phyloP scores from a whole-genome alignment of 2,797 vertebrate genomes.

The Sandelia bainsii region DNA sequence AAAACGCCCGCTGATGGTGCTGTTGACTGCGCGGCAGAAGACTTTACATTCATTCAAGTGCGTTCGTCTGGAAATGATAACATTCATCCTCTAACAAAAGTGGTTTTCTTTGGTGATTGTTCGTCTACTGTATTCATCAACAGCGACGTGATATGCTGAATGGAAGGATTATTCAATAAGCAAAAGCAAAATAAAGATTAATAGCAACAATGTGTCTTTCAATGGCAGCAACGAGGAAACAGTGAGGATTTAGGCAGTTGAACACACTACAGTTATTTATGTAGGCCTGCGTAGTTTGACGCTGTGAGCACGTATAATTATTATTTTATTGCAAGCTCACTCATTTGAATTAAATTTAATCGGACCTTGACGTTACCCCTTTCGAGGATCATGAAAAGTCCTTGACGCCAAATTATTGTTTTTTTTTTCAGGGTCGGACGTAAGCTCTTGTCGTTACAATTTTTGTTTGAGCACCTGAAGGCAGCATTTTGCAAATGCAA shows the following conservation, averaged over 20 bases:
- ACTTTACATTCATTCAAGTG: constrained; percentile 42
- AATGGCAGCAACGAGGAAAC: neutral
- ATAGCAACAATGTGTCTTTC: constrained; percentile 3
- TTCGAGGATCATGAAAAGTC: constrained; percentile 38
- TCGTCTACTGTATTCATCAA: constrained; percentile 23
- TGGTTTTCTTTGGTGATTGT: constrained; percentile 31
- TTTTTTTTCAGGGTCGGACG: neutral
- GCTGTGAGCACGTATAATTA: neutral
- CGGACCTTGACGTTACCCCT: constrained; percentile 18
- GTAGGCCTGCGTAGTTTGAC: neutral
- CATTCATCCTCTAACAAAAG: constrained; percentile 50
- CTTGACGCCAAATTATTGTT: neutral
- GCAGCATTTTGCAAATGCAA: constrained; percentile 31
- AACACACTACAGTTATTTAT: neutral
- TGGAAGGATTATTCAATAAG: constrained; percentile 13
- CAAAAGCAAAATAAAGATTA: constrained; percentile 7
- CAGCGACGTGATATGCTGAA: constrained; percentile 15
- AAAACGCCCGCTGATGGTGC: constrained; percentile 29
- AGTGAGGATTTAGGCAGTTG: neutral
- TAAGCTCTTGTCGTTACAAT: neutral
- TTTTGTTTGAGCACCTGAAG: constrained; percentile 12
- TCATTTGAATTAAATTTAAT: neutral
- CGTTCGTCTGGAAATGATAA: constrained; percentile 44
- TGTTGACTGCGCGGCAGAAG: constrained; percentile 32
- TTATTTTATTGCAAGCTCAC: neutral